phyloP scores from a whole-genome alignment of 1,140 invertebrate genomes.

The Conopomorpha cramerella region DNA sequence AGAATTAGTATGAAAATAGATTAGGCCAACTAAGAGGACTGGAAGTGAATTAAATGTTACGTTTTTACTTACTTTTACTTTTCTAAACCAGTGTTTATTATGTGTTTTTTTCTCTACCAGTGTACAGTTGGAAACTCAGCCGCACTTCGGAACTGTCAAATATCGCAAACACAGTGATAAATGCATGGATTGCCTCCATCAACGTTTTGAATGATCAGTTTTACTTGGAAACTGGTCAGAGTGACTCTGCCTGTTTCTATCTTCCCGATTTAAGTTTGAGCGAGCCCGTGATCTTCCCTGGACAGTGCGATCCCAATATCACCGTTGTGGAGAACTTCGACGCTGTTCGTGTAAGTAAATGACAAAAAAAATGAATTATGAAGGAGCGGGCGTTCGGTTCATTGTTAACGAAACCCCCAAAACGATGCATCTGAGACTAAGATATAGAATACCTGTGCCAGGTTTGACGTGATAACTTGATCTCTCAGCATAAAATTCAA shows the following conservation, averaged over 20 bases:
- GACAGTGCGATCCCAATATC: slow-evolving; percentile 25
- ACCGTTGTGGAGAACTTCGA: slow-evolving; percentile 18
- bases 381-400: too few species aligned
- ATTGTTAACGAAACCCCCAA: too few species aligned
- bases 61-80: too few species aligned
- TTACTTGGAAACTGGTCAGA: slow-evolving; percentile 21
- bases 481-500: too few species aligned
- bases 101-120: neutral
- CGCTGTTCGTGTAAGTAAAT: slow-evolving; percentile 12
- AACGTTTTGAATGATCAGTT: slow-evolving; percentile 22
- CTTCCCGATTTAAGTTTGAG: slow-evolving; percentile 15
- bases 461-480: too few species aligned
- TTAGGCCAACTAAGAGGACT: too few species aligned
- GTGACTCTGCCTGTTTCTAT: slow-evolving; percentile 28
- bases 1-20: too few species aligned
- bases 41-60: too few species aligned
- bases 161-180: slow-evolving; percentile 11
- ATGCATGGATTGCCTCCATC: slow-evolving; percentile 14
- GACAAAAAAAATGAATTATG: slow-evolving; percentile 1
- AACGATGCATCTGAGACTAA: too few species aligned
- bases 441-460: too few species aligned
- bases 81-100: neutral
- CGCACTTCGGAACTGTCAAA: neutral
- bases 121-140: slow-evolving; percentile 5
- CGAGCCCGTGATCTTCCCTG: slow-evolving; percentile 19